These are phyloP conservation scores for Plebejus argus DNA, from an alignment of 2,888 invertebrate species.

Conservation along the genomic window DNA sequence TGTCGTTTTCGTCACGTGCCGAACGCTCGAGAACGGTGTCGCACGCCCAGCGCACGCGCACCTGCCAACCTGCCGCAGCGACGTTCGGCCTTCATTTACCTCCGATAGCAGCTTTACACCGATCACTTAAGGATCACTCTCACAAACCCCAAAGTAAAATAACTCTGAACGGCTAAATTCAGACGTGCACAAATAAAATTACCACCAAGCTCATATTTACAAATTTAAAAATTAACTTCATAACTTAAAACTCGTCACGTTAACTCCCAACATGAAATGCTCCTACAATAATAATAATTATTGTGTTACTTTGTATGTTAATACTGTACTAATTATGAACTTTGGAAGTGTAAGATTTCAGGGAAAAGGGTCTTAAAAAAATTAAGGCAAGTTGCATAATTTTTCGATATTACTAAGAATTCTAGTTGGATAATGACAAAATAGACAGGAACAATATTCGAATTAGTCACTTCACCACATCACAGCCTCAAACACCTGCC, in stretches of 20 bases:
- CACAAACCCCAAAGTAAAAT: background rate
- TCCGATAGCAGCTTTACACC: background rate
- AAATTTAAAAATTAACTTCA: conserved; percentile 17
- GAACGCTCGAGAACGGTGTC: conserved; percentile 40
- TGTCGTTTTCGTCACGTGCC: conserved; percentile 35
- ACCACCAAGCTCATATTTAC: conserved; percentile 23
- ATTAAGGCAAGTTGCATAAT: no score
- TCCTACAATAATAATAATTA: background rate
- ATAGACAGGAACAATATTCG: background rate
- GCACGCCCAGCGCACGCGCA: conserved; percentile 43
- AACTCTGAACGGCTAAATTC: background rate
- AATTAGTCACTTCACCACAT: conserved; percentile 28
- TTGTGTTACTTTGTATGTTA: background rate
- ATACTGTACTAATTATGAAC: background rate
- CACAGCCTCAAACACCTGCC: conserved; percentile 48
- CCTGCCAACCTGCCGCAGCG: conserved; percentile 48
- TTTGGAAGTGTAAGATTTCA: no score
- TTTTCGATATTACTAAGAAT: background rate
- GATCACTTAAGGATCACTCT: background rate
- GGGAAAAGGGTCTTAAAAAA: no score
- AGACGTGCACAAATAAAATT: conserved; percentile 37
- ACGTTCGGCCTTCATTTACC: background rate
- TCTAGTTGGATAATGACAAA: background rate
- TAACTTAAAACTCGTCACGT: background rate
- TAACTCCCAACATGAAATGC: background rate